Evolutionary conservation across 2,888 invertebrate species (phyloP).

Genomic region (Ecdyonurus torrentis): DNA sequence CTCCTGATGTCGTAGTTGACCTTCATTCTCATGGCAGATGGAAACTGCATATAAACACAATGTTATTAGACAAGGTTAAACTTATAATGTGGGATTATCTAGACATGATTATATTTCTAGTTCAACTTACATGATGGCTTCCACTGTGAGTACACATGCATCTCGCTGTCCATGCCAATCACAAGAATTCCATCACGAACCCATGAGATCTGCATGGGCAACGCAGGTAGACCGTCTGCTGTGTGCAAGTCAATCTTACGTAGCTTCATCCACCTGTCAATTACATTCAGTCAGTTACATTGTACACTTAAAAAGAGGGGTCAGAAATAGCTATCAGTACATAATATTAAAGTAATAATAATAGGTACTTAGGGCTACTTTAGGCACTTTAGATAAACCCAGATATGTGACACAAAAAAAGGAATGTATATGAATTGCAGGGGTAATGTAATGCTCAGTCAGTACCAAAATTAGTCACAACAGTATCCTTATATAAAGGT

Average conservation of each 20-base stretch:
- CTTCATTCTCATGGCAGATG: conserved; percentile 10
- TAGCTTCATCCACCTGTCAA: conserved; percentile 71
- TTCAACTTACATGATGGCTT: conserved; percentile 36
- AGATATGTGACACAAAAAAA: no score
- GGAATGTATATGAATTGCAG: no score
- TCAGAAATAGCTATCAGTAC: neutral
- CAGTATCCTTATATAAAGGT: no score
- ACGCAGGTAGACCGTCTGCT: conserved; percentile 87
- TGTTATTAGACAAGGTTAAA: neutral
- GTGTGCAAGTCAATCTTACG: conserved; percentile 79
- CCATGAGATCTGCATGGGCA: conserved; percentile 99
- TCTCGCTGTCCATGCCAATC: conserved; percentile 98
- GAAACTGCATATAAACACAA: conserved; percentile 6
- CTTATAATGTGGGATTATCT: neutral
- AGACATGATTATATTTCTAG: conserved; percentile 1
- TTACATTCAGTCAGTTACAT: neutral
- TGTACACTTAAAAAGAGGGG: neutral
- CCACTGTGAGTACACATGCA: conserved; percentile 99
- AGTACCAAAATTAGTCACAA: no score
- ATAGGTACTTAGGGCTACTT: neutral
- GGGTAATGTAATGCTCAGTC: no score
- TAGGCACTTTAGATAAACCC: no score
- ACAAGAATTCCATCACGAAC: conserved; percentile 94
- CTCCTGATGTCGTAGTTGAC: conserved; percentile 29
- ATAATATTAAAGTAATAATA: neutral